These are phyloP conservation scores for Triops cancriformis DNA, from an alignment of 1,140 invertebrate genomes.

Conservation along the genomic window DNA sequence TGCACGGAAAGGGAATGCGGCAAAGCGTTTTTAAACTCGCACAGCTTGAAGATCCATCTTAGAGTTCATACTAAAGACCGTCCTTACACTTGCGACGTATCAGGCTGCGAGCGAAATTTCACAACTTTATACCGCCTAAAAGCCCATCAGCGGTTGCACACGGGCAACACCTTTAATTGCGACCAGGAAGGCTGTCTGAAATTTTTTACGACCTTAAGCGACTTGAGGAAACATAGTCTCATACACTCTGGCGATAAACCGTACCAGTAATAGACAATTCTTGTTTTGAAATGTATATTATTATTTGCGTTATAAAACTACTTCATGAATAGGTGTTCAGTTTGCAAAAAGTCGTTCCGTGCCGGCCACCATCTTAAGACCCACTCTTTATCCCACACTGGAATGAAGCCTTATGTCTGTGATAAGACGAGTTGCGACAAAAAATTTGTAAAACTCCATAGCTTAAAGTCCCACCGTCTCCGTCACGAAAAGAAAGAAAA, in stretches of 20 bases:
- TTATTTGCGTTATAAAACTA: slow-evolving; percentile 30
- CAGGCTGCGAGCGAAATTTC: slow-evolving; percentile 80
- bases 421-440: slow-evolving; percentile 59
- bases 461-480: slow-evolving; percentile 66
- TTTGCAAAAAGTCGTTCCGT: slow-evolving; percentile 83
- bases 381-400: slow-evolving; percentile 63
- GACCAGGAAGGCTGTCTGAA: slow-evolving; percentile 71
- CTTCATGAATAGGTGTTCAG: slow-evolving; percentile 56
- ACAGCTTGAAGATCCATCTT: slow-evolving; percentile 89
- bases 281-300: slow-evolving; percentile 22
- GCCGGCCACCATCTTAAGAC: slow-evolving; percentile 89
- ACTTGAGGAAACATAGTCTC: slow-evolving; percentile 84
- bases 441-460: slow-evolving; percentile 70
- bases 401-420: slow-evolving; percentile 69
- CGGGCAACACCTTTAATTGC: slow-evolving; percentile 92
- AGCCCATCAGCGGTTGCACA: slow-evolving; percentile 85
- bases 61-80: slow-evolving; percentile 87
- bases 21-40: slow-evolving; percentile 89
- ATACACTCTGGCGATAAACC: slow-evolving; percentile 88
- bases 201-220: slow-evolving; percentile 87
- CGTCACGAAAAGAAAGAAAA: slow-evolving; percentile 45
- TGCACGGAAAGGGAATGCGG: slow-evolving; percentile 78
- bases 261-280: slow-evolving; percentile 59
- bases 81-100: slow-evolving; percentile 43
- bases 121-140: slow-evolving; percentile 86